A percentile compares a stretch with the other conserved stretches of the same genome.
Evolutionary conservation across 2,113 vertebrate species (phyloP).

Genomic region (Chloropsis cyanopogon): DNA sequence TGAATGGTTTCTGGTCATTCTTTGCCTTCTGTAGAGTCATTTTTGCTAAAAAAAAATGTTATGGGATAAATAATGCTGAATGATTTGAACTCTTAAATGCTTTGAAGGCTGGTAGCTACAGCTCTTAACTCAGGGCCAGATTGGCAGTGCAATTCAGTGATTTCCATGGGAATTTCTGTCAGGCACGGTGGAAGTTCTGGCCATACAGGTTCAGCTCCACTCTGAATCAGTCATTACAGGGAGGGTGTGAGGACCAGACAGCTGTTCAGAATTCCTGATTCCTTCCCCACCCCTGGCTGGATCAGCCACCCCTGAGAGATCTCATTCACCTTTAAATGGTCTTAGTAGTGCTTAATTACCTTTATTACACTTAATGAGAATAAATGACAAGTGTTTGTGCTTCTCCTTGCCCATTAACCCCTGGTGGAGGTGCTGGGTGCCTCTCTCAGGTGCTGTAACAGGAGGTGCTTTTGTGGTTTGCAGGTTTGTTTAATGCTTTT

Average conservation of each 20-base stretch:
- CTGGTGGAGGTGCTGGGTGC: background rate
- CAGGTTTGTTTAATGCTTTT: slow-evolving; percentile 98
- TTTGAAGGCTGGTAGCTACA: background rate
- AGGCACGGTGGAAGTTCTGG: background rate
- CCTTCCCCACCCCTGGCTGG: background rate
- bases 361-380: background rate
- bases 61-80: background rate
- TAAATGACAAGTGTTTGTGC: background rate
- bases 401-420: background rate
- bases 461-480: slow-evolving; percentile 48
- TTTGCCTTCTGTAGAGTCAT: background rate
- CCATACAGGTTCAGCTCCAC: background rate
- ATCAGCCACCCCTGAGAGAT: background rate
- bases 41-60: background rate
- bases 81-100: background rate
- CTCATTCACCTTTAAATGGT: background rate
- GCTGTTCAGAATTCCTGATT: background rate
- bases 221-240: background rate
- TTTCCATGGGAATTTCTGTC: background rate
- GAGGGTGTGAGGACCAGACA: background rate
- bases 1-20: background rate
- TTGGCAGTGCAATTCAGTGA: background rate
- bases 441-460: slow-evolving; percentile 28
- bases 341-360: background rate
- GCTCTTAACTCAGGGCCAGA: background rate